Evolutionary conservation across 2,797 vertebrate genomes (phyloP).

Genomic region (Microtus agrestis): DNA sequence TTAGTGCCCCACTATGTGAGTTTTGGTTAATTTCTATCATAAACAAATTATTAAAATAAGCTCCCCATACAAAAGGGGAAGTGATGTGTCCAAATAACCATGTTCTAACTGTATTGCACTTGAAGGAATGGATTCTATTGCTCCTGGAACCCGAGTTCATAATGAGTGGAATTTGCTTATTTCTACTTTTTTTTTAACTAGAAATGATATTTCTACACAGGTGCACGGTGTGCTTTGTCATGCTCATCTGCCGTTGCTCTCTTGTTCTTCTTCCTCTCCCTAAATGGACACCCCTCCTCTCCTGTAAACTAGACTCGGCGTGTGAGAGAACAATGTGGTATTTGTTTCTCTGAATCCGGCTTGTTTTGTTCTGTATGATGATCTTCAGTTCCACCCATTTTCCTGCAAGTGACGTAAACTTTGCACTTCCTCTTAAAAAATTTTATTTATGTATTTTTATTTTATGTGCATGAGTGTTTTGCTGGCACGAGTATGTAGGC

Average conservation of each 20-base stretch:
- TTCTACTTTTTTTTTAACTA: not conserved
- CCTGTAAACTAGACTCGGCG: not conserved
- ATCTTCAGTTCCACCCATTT: not conserved
- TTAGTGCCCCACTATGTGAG: no score
- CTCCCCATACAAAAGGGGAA: not conserved
- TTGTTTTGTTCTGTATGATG: not conserved
- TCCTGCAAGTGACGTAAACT: not conserved
- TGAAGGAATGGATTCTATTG: constrained; percentile 4
- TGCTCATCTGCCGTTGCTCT: not conserved
- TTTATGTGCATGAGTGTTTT: not conserved
- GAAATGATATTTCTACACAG: not conserved
- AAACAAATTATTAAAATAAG: not conserved
- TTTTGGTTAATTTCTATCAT: not conserved
- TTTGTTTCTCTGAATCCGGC: not conserved
- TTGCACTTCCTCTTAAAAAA: not conserved
- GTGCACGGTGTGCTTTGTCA: not conserved
- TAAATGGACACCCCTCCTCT: not conserved
- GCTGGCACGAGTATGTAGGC: not conserved
- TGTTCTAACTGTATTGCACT: not conserved
- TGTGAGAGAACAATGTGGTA: not conserved
- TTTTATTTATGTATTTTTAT: not conserved
- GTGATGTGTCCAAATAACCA: not conserved
- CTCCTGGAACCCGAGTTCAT: not conserved
- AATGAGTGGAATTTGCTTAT: not conserved
- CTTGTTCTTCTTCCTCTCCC: not conserved